Conservation (phyloP, 2,113 vertebrate genomes). For the Tauraco erythrolophus region DNA sequence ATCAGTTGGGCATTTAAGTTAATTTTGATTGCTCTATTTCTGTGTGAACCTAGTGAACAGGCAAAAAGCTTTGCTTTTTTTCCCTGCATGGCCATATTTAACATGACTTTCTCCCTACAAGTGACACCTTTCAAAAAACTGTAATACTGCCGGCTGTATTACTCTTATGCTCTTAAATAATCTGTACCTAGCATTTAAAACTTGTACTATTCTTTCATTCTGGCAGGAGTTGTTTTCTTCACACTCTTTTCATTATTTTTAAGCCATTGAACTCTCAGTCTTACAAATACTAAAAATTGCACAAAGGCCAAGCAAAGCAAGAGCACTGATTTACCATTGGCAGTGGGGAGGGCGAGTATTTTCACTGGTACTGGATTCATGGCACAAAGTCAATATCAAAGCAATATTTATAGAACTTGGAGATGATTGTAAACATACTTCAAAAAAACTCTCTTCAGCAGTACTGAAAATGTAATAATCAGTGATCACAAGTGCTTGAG, state of each 20-base stretch:
- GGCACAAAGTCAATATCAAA: constrained; percentile 59
- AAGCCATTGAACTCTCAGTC: not conserved
- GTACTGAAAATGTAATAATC: constrained; percentile 52
- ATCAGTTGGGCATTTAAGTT: not conserved
- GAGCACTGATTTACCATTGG: not conserved
- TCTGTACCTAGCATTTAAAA: not conserved
- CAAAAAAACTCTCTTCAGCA: constrained; percentile 27
- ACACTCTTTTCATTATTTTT: constrained; percentile 30
- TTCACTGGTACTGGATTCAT: not conserved
- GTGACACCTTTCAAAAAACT: not conserved
- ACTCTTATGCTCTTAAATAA: not conserved
- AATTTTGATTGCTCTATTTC: not conserved
- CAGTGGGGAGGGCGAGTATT: not conserved
- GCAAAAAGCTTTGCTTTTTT: not conserved
- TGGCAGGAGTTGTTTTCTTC: constrained; percentile 25
- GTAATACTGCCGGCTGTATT: not conserved
- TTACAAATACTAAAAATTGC: not conserved
- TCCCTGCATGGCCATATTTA: not conserved
- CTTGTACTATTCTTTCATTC: not conserved
- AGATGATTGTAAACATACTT: constrained; percentile 58
- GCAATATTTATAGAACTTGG: constrained; percentile 52
- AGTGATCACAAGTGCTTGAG: constrained; percentile 1
- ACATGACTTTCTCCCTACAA: not conserved
- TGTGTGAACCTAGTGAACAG: not conserved
- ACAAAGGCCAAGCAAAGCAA: not conserved